Evolutionary conservation across 2,888 invertebrate species (phyloP).

Genomic region (Pandemis corylana): DNA sequence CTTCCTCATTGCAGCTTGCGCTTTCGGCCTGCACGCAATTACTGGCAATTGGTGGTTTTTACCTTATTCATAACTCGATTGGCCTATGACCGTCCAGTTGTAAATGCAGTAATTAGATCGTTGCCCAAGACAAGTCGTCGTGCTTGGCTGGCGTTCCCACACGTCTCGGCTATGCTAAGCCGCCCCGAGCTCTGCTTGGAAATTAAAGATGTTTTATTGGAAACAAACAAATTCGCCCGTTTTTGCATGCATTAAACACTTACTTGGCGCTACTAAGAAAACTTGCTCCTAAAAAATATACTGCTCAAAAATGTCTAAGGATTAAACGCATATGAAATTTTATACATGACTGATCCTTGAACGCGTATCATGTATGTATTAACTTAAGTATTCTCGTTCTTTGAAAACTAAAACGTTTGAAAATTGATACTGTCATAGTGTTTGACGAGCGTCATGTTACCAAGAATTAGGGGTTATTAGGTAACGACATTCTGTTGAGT

Average conservation of each 20-base stretch:
- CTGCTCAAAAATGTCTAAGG: too few species aligned
- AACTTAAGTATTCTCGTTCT: not conserved
- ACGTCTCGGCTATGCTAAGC: slow-evolving; percentile 47
- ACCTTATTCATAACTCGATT: slow-evolving; percentile 47
- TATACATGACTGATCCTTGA: too few species aligned
- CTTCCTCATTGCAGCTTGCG: slow-evolving; percentile 57
- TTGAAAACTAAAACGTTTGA: not conserved
- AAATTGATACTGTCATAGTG: not conserved
- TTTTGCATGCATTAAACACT: slow-evolving; percentile 1
- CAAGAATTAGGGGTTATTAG: slow-evolving; percentile 19
- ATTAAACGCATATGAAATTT: too few species aligned
- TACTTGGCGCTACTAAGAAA: not conserved
- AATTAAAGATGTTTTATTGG: slow-evolving; percentile 35
- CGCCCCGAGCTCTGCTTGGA: slow-evolving; percentile 22
- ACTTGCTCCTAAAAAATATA: not conserved
- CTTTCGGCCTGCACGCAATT: slow-evolving; percentile 27
- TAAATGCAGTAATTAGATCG: slow-evolving; percentile 71
- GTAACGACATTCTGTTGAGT: slow-evolving; percentile 25
- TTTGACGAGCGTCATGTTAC: slow-evolving; percentile 14
- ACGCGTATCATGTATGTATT: too few species aligned
- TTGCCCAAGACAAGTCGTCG: slow-evolving; percentile 63
- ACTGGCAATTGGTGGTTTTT: slow-evolving; percentile 32
- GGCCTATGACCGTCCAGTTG: slow-evolving; percentile 68
- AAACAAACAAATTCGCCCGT: slow-evolving; percentile 8
- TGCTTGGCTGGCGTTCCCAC: slow-evolving; percentile 65